Percentiles rank a stretch among this genome's conserved stretches.
phyloP scores from a whole-genome alignment of 2,113 vertebrate genomes.

The Lethenteron reissneri region DNA sequence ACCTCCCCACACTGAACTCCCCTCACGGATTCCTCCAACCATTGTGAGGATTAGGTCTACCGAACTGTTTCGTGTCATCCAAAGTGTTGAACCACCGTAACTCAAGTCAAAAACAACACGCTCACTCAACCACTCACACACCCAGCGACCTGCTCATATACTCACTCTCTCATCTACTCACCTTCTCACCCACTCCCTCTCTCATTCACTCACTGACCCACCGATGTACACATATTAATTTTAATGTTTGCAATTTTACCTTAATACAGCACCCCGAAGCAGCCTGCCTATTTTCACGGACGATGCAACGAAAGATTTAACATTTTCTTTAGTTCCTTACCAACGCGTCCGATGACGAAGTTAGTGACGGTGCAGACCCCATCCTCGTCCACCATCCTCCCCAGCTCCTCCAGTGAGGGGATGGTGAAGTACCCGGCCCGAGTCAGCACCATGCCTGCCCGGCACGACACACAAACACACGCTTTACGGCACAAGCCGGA shows the following conservation, averaged over 20 bases:
- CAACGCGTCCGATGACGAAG: constrained; percentile 73
- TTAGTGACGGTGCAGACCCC: constrained; percentile 57
- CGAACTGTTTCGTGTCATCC: too few relatives aligned
- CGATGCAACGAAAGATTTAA: too few relatives aligned
- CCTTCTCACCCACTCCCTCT: background rate
- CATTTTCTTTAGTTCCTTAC: constrained; percentile 19
- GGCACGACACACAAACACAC: background rate
- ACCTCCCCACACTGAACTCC: too few relatives aligned
- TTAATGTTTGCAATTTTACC: too few relatives aligned
- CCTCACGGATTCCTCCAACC: too few relatives aligned
- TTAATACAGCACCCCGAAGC: too few relatives aligned
- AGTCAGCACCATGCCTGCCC: constrained; percentile 45
- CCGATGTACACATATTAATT: too few relatives aligned
- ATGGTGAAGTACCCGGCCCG: constrained; percentile 78
- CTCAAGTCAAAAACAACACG: too few relatives aligned
- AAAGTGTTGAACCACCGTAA: too few relatives aligned
- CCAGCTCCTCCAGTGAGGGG: constrained; percentile 65
- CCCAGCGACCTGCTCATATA: background rate
- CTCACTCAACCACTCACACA: background rate
- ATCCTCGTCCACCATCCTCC: constrained; percentile 35
- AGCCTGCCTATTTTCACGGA: too few relatives aligned
- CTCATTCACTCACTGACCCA: too few relatives aligned
- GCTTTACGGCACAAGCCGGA: background rate
- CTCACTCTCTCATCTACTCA: background rate
- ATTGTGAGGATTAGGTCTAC: too few relatives aligned